Percentiles rank a stretch among this genome's conserved stretches.
These are phyloP conservation scores for Potamilus streckersoni DNA, from an alignment of 1,140 invertebrate species.

Conservation along the genomic window DNA sequence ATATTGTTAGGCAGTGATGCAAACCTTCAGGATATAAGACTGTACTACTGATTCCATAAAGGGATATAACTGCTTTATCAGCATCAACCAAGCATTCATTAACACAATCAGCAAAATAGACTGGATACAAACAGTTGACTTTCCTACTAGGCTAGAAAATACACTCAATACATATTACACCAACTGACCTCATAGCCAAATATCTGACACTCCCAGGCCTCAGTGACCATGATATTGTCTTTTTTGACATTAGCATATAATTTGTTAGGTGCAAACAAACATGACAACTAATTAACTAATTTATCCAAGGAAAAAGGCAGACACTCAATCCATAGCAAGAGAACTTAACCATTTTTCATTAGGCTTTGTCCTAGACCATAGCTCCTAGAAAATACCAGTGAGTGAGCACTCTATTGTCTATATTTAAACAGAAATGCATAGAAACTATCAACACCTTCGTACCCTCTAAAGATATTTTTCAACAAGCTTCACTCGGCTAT, in stretches of 20 bases:
- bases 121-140: not conserved
- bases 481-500: not conserved
- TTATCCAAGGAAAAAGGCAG: not conserved
- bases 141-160: not conserved
- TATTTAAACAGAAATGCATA: not conserved
- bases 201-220: too few species aligned
- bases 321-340: too few species aligned
- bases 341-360: not conserved
- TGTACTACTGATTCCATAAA: constrained; percentile 5
- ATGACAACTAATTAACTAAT: not conserved
- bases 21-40: constrained; percentile 6
- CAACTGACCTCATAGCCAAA: too few species aligned
- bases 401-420: not conserved
- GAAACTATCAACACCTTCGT: not conserved
- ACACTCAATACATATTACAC: constrained; percentile 11
- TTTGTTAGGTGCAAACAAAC: not conserved
- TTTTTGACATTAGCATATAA: not conserved
- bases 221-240: constrained; percentile 10
- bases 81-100: not conserved
- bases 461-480: not conserved
- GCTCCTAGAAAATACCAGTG: too few species aligned
- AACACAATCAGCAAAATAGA: constrained; percentile 10
- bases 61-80: not conserved
- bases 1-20: not conserved
- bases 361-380: not conserved